Base-by-base conservation (phyloP, 2,113 vertebrate genomes). In the Todiramphus chloris region DNA sequence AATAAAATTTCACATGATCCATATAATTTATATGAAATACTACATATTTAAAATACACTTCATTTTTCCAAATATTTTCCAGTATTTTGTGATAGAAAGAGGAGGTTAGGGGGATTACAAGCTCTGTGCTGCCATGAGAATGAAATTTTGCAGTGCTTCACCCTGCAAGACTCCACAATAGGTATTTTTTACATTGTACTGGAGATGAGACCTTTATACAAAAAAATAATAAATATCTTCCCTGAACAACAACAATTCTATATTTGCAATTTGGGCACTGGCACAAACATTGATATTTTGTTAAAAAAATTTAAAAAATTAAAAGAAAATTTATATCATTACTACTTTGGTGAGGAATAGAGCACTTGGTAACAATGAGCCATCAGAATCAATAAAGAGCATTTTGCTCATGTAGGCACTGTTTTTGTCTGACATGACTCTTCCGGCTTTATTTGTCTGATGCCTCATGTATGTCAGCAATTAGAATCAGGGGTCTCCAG, bases 61-160 rank as follows among this genome's bases (percentile, higher is more conserved):
- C 94, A 88, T 46, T 46, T 46, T 46, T 46, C 6, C n/a, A n/a
- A 8, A 74, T 35, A n/a, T 82, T 93, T 96, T 85, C 93, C 82
- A 77, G 59, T 90, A 74, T 97, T 77, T 75, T 63, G 85, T 72
- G 56, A 91, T 95, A 94, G 59, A 81, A 87, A 18, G 44, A 86
- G 28, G 74, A 82, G 43, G 68, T 94, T 82, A 53, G 21, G 41
- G 69, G 37, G 72, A 93, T 91, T 90, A 96, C 94, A 97, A 97
- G 58, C 21, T 92, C 56, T 53, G 18, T 89, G 37, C 30, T 92
- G 28, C 41, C 87, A 46, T 66, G 59, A 96, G 64, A 94, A 88
- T 58, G 63, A 91, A 74, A 93, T 93, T 89, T 74, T 76, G 28
- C 78, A 84, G 37, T 78, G 83, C 62, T 96, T 96, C 77, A 87